These are phyloP conservation scores for Drosophila saltans DNA, from an alignment of 1,140 invertebrate species.

Conservation along the genomic window DNA sequence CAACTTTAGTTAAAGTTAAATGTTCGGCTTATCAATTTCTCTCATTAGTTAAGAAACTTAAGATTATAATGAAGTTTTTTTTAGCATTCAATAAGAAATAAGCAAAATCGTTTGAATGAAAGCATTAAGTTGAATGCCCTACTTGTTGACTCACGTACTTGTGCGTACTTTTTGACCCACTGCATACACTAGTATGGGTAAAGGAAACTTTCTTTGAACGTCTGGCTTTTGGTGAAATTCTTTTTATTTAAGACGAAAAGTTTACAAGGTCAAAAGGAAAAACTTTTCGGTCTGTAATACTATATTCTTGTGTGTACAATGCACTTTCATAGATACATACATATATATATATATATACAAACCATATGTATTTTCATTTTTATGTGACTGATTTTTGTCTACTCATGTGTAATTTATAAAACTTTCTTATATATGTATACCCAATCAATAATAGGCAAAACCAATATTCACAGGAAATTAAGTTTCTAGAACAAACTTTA, in stretches of 20 bases:
- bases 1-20: no score
- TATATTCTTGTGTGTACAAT: constrained; percentile 4
- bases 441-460: no score
- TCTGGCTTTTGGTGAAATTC: constrained; percentile 65
- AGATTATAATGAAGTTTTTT: neutral
- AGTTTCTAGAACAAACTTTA: no score
- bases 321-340: neutral
- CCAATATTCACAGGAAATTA: no score
- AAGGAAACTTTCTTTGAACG: constrained; percentile 57
- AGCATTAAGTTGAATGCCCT: constrained; percentile 50
- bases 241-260: constrained; percentile 60
- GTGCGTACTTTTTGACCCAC: constrained; percentile 53
- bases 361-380: neutral
- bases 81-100: neutral
- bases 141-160: constrained; percentile 51
- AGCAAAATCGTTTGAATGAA: constrained; percentile 1
- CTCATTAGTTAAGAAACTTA: no score
- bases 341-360: neutral
- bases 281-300: constrained; percentile 38
- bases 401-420: neutral
- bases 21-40: neutral
- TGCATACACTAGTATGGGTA: constrained; percentile 27
- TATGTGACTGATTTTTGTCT: constrained; percentile 1
- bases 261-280: constrained; percentile 62
- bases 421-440: no score